Base-by-base conservation (phyloP, 1,140 invertebrate genomes). In the Brevipalpus yothersi region DNA sequence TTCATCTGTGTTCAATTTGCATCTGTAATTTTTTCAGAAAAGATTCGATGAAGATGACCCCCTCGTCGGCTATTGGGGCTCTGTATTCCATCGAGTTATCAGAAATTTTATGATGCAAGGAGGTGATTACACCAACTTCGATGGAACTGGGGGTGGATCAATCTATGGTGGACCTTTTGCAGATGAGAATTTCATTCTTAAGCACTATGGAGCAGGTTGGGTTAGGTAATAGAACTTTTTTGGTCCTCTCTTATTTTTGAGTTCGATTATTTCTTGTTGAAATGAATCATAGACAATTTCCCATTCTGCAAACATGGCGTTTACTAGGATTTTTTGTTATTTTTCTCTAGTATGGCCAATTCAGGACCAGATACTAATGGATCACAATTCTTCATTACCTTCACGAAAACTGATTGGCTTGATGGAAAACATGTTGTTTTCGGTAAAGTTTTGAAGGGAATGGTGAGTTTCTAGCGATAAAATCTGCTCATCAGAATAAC, bases 331-430 rank as follows among this genome's bases (percentile, higher is more conserved):
- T 31, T 71, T 97, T 9, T 88, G 86, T 47, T 5, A 31, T 5
- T 31, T n/a, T 31, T 31, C 31, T 31, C 31, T n/a, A 31, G 86
- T 47, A 97, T 97, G 93, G 92, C 92, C 0, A 97, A 97, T 74
- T 80, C 81, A 71, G 86, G 83, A 71, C 77, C 73, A 60, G 87
- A 97, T 70, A 95, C 93, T 41, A 98, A 97, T 75, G 93, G 93
- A 31, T 94, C 89, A 21, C 93, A 98, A 69, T 98, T 98, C 75
- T 98, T 97, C 69, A 92, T 97, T 68, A 93, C 89, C n/a, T 82
- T 81, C 2, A 84, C 84, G 63, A 78, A 83, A 67, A 97, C 93
- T 13, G 75, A 83, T 31, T 98, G 94, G 94, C 75, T 97, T 41
- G 89, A 97, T 76, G 87, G 87, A 19, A 66, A 69, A 40, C 77